Percentiles rank a stretch among this genome's conserved stretches.
Evolutionary conservation across 2,888 invertebrate species (phyloP).

Genomic region (Perizoma flavofasciatum): DNA sequence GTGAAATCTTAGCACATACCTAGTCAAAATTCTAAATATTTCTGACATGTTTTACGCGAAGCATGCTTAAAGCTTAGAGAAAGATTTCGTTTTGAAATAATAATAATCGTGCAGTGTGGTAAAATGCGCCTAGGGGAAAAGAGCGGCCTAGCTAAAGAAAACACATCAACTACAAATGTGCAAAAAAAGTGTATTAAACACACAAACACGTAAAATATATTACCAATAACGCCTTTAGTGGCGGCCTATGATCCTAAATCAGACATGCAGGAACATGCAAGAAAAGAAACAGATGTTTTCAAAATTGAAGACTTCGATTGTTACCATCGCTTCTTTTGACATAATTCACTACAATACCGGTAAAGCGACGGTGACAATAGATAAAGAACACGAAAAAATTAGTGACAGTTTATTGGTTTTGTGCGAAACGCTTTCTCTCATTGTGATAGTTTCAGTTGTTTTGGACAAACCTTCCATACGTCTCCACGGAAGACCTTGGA

Average conservation of each 20-base stretch:
- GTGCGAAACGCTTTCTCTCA: constrained; percentile 73
- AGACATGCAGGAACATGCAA: constrained; percentile 83
- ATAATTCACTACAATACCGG: constrained; percentile 33
- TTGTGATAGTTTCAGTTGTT: constrained; percentile 69
- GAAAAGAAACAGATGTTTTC: constrained; percentile 70
- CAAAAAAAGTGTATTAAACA: constrained; percentile 78
- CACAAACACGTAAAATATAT: constrained; percentile 72
- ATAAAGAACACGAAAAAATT: constrained; percentile 49
- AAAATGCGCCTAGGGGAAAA: constrained; percentile 81
- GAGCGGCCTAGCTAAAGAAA: constrained; percentile 82
- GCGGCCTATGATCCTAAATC: constrained; percentile 80
- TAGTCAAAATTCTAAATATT: constrained; percentile 23
- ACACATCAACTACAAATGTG: constrained; percentile 81
- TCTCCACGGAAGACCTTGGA: constrained; percentile 87
- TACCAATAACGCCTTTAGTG: constrained; percentile 80
- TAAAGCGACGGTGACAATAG: constrained; percentile 67
- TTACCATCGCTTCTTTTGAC: constrained; percentile 57
- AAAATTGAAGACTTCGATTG: constrained; percentile 60
- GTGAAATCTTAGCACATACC: constrained; percentile 24
- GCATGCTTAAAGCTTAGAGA: constrained; percentile 82
- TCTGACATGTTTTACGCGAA: constrained; percentile 75
- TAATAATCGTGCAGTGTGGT: constrained; percentile 82
- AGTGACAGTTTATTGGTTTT: constrained; percentile 61
- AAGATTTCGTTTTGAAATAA: constrained; percentile 74
- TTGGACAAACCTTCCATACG: constrained; percentile 86